These are phyloP conservation scores for Cuniculus paca DNA, from an alignment of 2,797 vertebrate species.

Conservation along the genomic window DNA sequence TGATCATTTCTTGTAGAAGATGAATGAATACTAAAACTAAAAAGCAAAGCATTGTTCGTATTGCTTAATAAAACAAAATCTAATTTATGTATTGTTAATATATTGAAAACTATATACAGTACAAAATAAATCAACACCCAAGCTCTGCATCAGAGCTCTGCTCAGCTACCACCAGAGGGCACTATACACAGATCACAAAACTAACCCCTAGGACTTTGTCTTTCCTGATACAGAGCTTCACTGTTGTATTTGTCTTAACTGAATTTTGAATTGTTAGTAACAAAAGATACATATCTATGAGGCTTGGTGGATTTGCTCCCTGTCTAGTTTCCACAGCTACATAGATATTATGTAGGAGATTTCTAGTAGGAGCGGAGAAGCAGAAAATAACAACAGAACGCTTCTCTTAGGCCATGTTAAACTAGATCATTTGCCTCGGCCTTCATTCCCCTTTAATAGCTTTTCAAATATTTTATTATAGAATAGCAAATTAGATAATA, in stretches of 20 bases:
- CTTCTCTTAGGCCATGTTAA: not conserved
- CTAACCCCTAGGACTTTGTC: not conserved
- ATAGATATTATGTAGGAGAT: not conserved
- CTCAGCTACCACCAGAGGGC: conserved; percentile 72
- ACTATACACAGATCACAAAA: conserved; percentile 7
- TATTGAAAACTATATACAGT: not conserved
- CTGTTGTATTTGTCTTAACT: not conserved
- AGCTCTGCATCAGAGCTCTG: rapidly evolving
- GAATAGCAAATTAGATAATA: not conserved
- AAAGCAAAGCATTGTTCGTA: not conserved
- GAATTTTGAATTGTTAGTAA: not conserved
- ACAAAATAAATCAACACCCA: not conserved
- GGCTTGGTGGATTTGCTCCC: not conserved
- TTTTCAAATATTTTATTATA: conserved; percentile 44
- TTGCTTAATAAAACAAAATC: conserved; percentile 11
- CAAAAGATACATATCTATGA: not conserved
- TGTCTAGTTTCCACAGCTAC: not conserved
- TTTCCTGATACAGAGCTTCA: not conserved
- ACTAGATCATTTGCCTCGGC: not conserved
- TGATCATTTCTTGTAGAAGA: not conserved
- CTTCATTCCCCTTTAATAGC: not conserved
- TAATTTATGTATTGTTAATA: not conserved
- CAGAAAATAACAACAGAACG: not conserved
- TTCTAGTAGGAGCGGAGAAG: not conserved
- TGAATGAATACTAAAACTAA: not conserved